Conservation (phyloP, 1,140 invertebrate species). For the Teleopsis dalmanni region DNA sequence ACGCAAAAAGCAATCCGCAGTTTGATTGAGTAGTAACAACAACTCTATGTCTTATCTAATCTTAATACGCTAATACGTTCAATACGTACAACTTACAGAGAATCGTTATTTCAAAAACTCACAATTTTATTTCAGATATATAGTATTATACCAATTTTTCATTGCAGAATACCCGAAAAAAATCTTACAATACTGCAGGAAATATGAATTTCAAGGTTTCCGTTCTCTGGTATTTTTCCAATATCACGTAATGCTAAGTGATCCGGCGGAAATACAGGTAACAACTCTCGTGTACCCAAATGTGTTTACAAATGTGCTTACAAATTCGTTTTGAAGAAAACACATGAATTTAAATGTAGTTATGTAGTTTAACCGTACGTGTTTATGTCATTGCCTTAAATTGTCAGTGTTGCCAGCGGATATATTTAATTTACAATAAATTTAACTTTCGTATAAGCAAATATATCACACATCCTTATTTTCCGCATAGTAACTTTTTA, state of each 20-base stretch:
- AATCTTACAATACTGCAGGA: conserved; percentile 36
- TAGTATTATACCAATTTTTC: too few relatives aligned
- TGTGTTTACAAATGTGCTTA: neutral
- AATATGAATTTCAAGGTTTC: conserved; percentile 40
- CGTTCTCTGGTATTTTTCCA: conserved; percentile 36
- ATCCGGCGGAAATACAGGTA: conserved; percentile 41
- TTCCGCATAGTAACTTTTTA: neutral
- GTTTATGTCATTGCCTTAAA: too few relatives aligned
- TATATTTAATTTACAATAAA: neutral
- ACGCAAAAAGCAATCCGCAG: too few relatives aligned
- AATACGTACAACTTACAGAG: too few relatives aligned
- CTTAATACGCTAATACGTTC: too few relatives aligned
- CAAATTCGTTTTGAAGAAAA: too few relatives aligned
- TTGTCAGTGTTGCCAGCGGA: too few relatives aligned
- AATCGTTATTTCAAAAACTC: too few relatives aligned
- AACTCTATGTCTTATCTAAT: too few relatives aligned
- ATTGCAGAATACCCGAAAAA: conserved; percentile 37
- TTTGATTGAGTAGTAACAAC: too few relatives aligned
- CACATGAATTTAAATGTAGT: neutral
- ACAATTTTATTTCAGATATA: too few relatives aligned
- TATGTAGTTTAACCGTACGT: neutral
- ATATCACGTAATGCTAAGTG: conserved; percentile 38
- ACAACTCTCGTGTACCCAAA: conserved; percentile 1
- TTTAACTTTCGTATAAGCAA: neutral
- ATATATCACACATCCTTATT: neutral